These are phyloP conservation scores for Tolmerus cingulatus DNA, from an alignment of 2,888 invertebrate genomes.

Conservation along the genomic window DNA sequence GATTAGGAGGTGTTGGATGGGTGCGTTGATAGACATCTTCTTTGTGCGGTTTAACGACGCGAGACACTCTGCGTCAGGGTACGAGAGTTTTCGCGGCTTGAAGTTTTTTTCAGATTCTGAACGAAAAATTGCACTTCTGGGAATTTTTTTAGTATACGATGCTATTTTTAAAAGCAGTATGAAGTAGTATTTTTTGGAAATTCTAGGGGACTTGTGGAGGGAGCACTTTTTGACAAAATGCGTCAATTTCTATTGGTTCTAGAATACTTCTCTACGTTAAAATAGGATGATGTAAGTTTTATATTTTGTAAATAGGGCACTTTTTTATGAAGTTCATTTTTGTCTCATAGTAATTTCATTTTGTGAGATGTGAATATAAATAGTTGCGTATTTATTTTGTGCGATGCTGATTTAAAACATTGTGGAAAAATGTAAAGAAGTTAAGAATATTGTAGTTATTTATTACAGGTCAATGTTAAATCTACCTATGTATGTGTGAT, in stretches of 20 bases:
- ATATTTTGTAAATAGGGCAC: neutral
- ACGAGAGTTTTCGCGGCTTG: neutral
- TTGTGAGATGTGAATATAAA: no score
- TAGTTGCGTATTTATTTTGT: no score
- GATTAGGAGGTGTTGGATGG: constrained; percentile 21
- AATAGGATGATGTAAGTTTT: neutral
- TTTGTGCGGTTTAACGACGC: neutral
- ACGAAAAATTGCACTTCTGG: constrained; percentile 4
- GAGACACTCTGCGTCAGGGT: neutral
- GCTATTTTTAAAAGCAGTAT: neutral
- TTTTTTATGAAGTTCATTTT: neutral
- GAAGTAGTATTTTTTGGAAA: neutral
- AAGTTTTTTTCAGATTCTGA: neutral
- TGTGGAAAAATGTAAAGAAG: no score
- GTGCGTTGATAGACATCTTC: neutral
- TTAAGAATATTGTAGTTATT: no score
- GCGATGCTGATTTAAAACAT: neutral
- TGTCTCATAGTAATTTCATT: neutral
- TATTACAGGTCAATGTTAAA: no score
- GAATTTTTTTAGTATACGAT: neutral
- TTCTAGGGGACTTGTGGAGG: neutral
- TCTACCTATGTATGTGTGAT: no score
- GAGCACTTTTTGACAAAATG: neutral
- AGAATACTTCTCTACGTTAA: neutral
- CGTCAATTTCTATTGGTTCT: neutral